phyloP scores from a whole-genome alignment of 2,888 invertebrate species.

The Fragum sueziense region DNA sequence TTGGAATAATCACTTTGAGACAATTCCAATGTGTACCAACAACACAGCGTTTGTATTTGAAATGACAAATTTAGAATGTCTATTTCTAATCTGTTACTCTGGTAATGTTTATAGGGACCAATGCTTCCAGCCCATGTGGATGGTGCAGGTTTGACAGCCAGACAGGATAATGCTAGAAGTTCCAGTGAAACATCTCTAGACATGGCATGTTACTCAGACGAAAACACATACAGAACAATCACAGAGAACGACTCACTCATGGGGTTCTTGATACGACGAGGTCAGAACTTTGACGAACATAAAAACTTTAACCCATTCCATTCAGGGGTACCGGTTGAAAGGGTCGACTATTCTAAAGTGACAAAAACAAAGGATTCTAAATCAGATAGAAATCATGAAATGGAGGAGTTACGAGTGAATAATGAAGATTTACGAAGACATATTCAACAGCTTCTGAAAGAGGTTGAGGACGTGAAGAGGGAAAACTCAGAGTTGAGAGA shows the following conservation, averaged over 20 bases:
- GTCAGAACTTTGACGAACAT: constrained; percentile 51
- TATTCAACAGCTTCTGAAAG: constrained; percentile 72
- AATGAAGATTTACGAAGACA: constrained; percentile 77
- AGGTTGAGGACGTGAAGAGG: constrained; percentile 68
- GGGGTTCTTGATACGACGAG: constrained; percentile 49
- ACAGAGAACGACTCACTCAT: constrained; percentile 58
- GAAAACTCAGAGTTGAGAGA: constrained; percentile 63
- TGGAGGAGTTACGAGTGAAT: constrained; percentile 75
- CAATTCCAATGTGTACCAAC: no score
- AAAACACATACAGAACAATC: constrained; percentile 53
- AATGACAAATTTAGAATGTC: no score
- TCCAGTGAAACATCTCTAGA: constrained; percentile 26
- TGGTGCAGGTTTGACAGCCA: constrained; percentile 19
- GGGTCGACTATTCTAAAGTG: constrained; percentile 45
- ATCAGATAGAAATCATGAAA: constrained; percentile 31
- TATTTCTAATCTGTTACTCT: background rate
- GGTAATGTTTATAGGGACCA: constrained; percentile 48
- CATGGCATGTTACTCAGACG: constrained; percentile 33
- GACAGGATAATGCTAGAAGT: constrained; percentile 18
- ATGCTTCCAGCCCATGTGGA: constrained; percentile 27
- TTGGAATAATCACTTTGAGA: no score
- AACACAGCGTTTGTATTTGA: background rate
- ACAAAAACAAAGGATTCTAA: constrained; percentile 11
- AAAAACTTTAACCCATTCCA: constrained; percentile 47
- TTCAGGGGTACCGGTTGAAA: constrained; percentile 60